A percentile compares a stretch with the other conserved stretches of the same genome.
Evolutionary conservation across 2,888 invertebrate genomes (phyloP).

Genomic region (Catocala nupta): DNA sequence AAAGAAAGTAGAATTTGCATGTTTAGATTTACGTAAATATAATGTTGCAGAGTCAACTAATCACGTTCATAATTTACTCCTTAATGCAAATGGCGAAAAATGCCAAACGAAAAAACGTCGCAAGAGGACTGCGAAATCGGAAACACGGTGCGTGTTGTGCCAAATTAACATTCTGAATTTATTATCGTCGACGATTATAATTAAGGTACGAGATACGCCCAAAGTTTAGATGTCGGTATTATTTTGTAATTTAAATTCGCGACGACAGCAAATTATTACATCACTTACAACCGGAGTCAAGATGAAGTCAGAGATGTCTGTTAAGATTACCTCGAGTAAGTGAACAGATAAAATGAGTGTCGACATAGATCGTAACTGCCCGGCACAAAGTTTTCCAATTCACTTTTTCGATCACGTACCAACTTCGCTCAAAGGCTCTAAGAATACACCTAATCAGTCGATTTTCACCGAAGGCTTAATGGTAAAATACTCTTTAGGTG

Average conservation of each 20-base stretch:
- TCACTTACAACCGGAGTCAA: neutral
- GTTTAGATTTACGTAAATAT: no score
- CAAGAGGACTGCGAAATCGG: neutral
- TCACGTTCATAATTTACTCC: no score
- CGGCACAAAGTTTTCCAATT: constrained; percentile 3
- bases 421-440: constrained; percentile 2
- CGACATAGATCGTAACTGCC: neutral
- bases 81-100: no score
- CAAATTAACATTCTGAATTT: constrained; percentile 3
- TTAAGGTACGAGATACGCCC: neutral
- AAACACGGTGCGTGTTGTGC: neutral
- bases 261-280: neutral
- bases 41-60: no score
- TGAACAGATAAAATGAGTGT: neutral
- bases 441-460: constrained; percentile 16
- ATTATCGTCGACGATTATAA: neutral
- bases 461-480: constrained; percentile 7
- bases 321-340: neutral
- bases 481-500: neutral
- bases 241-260: constrained; percentile 4
- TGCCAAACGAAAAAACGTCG: neutral
- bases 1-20: no score
- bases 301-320: neutral
- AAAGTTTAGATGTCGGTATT: neutral
- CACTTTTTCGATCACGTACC: constrained; percentile 16